phyloP scores from a whole-genome alignment of 2,888 invertebrate species.

The Hyposoter didymator region DNA sequence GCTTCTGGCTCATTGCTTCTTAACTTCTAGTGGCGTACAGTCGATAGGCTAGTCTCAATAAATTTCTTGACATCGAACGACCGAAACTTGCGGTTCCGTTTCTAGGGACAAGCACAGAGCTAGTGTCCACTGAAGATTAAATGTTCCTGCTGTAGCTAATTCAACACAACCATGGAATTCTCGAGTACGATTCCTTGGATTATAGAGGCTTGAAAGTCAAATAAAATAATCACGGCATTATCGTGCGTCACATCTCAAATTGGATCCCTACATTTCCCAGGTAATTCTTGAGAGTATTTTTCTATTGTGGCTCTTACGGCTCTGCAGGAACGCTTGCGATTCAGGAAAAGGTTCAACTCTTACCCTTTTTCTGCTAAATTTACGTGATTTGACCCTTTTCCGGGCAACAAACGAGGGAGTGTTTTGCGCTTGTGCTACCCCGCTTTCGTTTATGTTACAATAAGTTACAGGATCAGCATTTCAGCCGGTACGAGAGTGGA shows the following conservation, averaged over 20 bases:
- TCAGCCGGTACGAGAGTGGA: slow-evolving; percentile 36
- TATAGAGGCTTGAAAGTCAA: slow-evolving; percentile 14
- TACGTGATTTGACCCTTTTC: slow-evolving; percentile 9
- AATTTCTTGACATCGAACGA: background rate
- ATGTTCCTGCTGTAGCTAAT: slow-evolving; percentile 15
- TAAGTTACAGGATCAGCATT: slow-evolving; percentile 59
- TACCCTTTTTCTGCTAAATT: slow-evolving; percentile 28
- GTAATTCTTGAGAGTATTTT: slow-evolving; percentile 6
- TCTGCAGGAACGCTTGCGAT: slow-evolving; percentile 14
- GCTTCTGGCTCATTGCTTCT: slow-evolving; percentile 13
- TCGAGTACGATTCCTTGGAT: background rate
- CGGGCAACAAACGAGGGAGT: slow-evolving; percentile 1
- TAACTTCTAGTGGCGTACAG: slow-evolving; percentile 13
- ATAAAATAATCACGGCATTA: background rate
- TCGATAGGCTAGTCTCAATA: slow-evolving; percentile 12
- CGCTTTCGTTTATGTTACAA: slow-evolving; percentile 54
- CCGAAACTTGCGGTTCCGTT: slow-evolving; percentile 42
- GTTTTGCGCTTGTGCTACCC: slow-evolving; percentile 14
- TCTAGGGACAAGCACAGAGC: slow-evolving; percentile 30
- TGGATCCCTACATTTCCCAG: background rate
- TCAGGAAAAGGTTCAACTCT: slow-evolving; percentile 25
- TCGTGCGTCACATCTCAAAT: slow-evolving; percentile 36
- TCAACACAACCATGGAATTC: slow-evolving; percentile 14
- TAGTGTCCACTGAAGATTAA: slow-evolving; percentile 43
- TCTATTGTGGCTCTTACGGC: background rate